Evolutionary conservation across 2,113 vertebrate species (phyloP).

Genomic region (Takifugu flavidus): DNA sequence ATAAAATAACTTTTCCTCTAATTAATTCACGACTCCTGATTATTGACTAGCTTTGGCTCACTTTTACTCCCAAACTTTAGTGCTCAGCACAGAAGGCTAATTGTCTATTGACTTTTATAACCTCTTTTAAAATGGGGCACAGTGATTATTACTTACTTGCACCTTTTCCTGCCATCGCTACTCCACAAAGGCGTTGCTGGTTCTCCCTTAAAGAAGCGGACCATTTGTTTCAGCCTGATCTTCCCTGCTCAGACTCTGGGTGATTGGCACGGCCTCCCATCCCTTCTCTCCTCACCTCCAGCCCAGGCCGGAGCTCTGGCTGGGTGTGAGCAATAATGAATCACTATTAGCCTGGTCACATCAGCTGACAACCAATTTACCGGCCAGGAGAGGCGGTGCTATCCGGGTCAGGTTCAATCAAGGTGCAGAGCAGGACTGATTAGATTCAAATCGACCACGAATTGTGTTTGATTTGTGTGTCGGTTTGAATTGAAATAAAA

Average conservation of each 20-base stretch:
- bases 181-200: background rate
- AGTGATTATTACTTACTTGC: slow-evolving; percentile 16
- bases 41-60: slow-evolving; percentile 7
- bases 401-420: slow-evolving; percentile 18
- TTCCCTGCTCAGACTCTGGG: slow-evolving; percentile 54
- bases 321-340: slow-evolving; percentile 57
- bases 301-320: slow-evolving; percentile 22
- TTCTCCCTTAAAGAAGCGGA: slow-evolving; percentile 1
- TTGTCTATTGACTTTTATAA: slow-evolving; percentile 42
- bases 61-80: slow-evolving; percentile 16
- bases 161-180: slow-evolving; percentile 3
- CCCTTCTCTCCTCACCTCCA: background rate
- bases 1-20: slow-evolving; percentile 7
- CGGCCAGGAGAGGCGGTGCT: slow-evolving; percentile 21
- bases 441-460: no score
- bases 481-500: slow-evolving; percentile 9
- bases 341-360: slow-evolving; percentile 59
- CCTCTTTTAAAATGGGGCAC: slow-evolving; percentile 28
- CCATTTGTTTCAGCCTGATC: slow-evolving; percentile 34
- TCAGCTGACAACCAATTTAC: slow-evolving; percentile 58
- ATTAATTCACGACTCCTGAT: background rate
- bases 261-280: slow-evolving; percentile 34
- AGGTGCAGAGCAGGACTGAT: background rate
- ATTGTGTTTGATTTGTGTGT: no score
- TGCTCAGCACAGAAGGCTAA: slow-evolving; percentile 7